Percentiles rank a stretch among this genome's conserved stretches.
These are phyloP conservation scores for Karalla daura DNA, from an alignment of 2,797 vertebrate genomes.

Conservation along the genomic window DNA sequence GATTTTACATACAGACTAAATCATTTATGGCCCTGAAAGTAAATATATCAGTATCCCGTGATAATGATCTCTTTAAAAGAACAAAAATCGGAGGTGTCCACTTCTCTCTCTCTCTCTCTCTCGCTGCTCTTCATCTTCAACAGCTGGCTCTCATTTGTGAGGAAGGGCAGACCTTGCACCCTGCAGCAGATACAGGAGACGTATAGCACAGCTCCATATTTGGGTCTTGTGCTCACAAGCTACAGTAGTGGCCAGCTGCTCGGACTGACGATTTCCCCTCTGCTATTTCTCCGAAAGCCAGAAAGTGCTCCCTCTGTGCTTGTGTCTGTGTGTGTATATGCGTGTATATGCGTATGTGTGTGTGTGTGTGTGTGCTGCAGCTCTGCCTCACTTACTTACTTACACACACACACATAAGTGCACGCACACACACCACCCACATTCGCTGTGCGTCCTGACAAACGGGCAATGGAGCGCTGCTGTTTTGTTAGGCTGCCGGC, in stretches of 20 bases:
- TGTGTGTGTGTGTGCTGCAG: slow-evolving; percentile 40
- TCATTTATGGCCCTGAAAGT: too few species aligned
- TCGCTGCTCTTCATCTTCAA: slow-evolving; percentile 47
- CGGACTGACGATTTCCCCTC: slow-evolving; percentile 64
- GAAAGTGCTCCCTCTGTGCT: slow-evolving; percentile 50
- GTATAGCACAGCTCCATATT: slow-evolving; percentile 76
- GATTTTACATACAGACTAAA: too few species aligned
- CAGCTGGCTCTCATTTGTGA: slow-evolving; percentile 67
- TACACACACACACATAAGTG: slow-evolving; percentile 65
- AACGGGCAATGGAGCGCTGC: slow-evolving; percentile 49
- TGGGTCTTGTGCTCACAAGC: slow-evolving; percentile 68
- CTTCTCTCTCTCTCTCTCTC: too few species aligned
- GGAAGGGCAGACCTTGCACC: slow-evolving; percentile 57
- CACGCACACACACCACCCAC: slow-evolving; percentile 66
- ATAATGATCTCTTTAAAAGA: slow-evolving; percentile 43
- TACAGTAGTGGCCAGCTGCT: slow-evolving; percentile 72
- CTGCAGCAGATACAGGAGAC: slow-evolving; percentile 69
- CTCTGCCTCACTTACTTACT: slow-evolving; percentile 52
- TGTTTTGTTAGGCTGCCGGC: slow-evolving; percentile 50
- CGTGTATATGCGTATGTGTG: slow-evolving; percentile 22
- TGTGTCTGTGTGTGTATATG: slow-evolving; percentile 30
- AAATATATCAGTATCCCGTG: too few species aligned
- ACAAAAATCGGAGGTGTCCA: slow-evolving; percentile 48
- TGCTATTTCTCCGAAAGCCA: slow-evolving; percentile 56
- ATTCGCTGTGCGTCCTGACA: slow-evolving; percentile 59